Percentiles rank a stretch among this genome's conserved stretches.
phyloP scores from a whole-genome alignment of 2,797 vertebrate species.

The Acrossocheilus wenchowensis region DNA sequence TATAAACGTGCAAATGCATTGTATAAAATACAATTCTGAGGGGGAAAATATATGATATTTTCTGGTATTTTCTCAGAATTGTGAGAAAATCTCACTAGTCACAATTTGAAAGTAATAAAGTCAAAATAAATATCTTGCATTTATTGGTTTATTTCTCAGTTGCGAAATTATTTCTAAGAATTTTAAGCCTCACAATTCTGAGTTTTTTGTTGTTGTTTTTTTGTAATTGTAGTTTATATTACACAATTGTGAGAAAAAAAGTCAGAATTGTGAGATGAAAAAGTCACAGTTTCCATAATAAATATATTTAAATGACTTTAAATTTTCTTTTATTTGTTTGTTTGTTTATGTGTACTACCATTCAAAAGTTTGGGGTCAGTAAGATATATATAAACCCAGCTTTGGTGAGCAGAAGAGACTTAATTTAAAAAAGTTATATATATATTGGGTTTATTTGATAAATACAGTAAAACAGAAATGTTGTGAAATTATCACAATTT shows the following conservation, averaged over 20 bases:
- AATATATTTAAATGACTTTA: neutral
- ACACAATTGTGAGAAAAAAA: no score
- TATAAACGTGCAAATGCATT: neutral
- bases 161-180: neutral
- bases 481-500: neutral
- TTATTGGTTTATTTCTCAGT: neutral
- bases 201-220: no score
- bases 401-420: no score
- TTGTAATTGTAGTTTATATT: no score
- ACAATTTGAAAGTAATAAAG: neutral
- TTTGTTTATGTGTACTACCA: neutral
- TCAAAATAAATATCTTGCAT: neutral
- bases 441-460: no score
- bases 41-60: neutral
- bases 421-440: no score
- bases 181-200: no score
- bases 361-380: neutral
- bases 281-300: no score
- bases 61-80: neutral
- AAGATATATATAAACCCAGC: neutral
- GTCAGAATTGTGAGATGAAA: no score
- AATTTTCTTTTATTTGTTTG: neutral
- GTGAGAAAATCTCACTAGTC: neutral
- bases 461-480: neutral
- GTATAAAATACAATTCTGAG: neutral